These are phyloP conservation scores for Emmelina monodactyla DNA, from an alignment of 2,888 invertebrate genomes.

Conservation along the genomic window DNA sequence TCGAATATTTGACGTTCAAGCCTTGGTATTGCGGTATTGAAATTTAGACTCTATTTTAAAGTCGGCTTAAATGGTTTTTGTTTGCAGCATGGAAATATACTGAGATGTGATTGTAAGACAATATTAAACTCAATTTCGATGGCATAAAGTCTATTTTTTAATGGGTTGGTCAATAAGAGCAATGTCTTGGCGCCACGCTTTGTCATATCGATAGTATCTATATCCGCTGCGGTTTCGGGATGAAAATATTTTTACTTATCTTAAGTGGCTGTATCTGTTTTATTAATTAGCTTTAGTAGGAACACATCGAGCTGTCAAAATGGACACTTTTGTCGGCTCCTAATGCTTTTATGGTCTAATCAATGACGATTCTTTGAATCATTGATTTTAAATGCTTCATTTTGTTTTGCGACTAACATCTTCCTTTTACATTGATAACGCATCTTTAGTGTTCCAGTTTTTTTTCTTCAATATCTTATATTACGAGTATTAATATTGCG, in stretches of 20 bases:
- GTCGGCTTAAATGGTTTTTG: too few relatives aligned
- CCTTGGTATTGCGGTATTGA: too few relatives aligned
- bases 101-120: too few relatives aligned
- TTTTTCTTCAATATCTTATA: too few relatives aligned
- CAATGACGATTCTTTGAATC: conserved; percentile 51
- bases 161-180: conserved; percentile 6
- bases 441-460: too few relatives aligned
- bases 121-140: conserved; percentile 2
- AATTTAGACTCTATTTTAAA: too few relatives aligned
- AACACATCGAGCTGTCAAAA: conserved; percentile 58
- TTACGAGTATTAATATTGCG: too few relatives aligned
- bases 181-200: conserved; percentile 58
- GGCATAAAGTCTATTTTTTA: conserved; percentile 19
- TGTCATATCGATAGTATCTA: conserved; percentile 63
- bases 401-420: too few relatives aligned
- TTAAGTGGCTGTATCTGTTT: conserved; percentile 66
- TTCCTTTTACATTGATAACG: too few relatives aligned
- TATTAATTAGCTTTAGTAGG: conserved; percentile 60
- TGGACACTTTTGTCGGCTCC: conserved; percentile 57
- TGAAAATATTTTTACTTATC: conserved; percentile 66
- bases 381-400: conserved; percentile 18
- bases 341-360: conserved; percentile 28
- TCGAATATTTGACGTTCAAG: too few relatives aligned
- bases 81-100: too few relatives aligned
- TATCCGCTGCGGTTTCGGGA: conserved; percentile 64